Base-by-base conservation (phyloP, 2,797 vertebrate species). In the Neosalanx taihuensis region DNA sequence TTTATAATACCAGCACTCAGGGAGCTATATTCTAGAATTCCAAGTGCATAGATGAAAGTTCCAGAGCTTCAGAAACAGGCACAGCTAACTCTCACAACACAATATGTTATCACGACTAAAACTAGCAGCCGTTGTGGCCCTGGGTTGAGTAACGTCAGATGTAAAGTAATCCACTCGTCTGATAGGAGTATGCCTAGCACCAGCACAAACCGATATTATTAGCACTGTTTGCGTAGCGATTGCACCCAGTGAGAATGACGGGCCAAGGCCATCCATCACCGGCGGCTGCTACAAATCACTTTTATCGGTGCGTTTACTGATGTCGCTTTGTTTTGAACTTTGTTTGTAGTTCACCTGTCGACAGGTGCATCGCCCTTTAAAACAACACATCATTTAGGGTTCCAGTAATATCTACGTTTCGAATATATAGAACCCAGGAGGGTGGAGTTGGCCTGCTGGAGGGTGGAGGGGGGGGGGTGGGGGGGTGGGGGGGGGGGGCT, bases 271-370 rank as follows among this genome's bases (percentile, higher is more conserved):
- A 83, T 74, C 67, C 76, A 65, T 35, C 57, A 41, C 69, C 46
- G 9, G 15, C 57, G 35, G 58, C 60, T 51, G 53, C 71, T 59
- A 17, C 58, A 69, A 63, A 75, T 77, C 51, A 71, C 68, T 56
- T 67, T 77, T 77, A 77, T 79, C 58, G 46, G 31, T 56, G 18
- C 56, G 58, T 20, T 64, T 41, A 13, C 20, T 35, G 3, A 23
- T 37, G 29, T 76, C 75, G 67, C 64, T 67, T 78, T 76, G 77
- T 81, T 79, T 79, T 80, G 78, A 77, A 76, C 59, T 41, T 1
- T 61, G 64, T 62, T 18, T 61, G 64, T 60, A 64, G 53, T 76
- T 35, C 20, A 35, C 64, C 57, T 41, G 37, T 69, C 68, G 70
- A 66, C 63, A 33, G 76, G 72, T 64, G 83, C 77, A 81, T 64